Evolutionary conservation across 1,140 invertebrate species (phyloP), one percentile per base, ranked within the genome.

Genomic region (Bombus cullumanus): DNA sequence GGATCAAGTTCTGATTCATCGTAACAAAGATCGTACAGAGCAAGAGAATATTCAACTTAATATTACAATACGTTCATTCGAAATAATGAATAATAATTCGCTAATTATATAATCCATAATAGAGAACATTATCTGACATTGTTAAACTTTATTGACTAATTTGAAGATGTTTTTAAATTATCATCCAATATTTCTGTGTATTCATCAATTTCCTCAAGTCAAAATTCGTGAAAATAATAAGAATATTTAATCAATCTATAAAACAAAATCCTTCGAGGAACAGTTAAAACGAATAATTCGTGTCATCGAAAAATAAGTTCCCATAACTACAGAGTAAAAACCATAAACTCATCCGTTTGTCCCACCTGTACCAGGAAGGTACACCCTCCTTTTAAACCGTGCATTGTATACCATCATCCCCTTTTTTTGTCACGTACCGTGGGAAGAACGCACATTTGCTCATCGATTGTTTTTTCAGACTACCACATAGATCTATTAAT

Each of bases 351-450:
- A 39, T 81, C 78, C 57, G 34, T 80, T 80, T 76, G 66, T 81
- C 81, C 87, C 88, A 89, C 88, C 87, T 89, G 88, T 89, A 76
- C 53, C n/a, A 74, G 88, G 69, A 81, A 86, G 57, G 80, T 76
- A 68, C 71, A 88, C 80, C 83, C 79, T 34, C 77, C 66, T 86
- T 57, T 86, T 83, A 69, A 89, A 89, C 57, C 69, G 69, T 71
- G 57, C 74, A 89, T 77, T 37, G 86, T 53, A 68, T 75, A 41
- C 86, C 39, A 75, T 53, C 83, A 83, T 86, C 84, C 87, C 71
- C 82, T 69, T 59, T 57, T 47, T 79, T 80, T 43, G 59, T 84
- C 34, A 18, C 43, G 59, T 25, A 68, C 79, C 87, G 82, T 90
- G 88, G 89, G 88, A 89, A 90, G 66, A 39, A 47, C 34, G 39